Evolutionary conservation across 2,888 invertebrate genomes (phyloP), one percentile per base, ranked within the genome.

Genomic region (Zele albiditarsus): DNA sequence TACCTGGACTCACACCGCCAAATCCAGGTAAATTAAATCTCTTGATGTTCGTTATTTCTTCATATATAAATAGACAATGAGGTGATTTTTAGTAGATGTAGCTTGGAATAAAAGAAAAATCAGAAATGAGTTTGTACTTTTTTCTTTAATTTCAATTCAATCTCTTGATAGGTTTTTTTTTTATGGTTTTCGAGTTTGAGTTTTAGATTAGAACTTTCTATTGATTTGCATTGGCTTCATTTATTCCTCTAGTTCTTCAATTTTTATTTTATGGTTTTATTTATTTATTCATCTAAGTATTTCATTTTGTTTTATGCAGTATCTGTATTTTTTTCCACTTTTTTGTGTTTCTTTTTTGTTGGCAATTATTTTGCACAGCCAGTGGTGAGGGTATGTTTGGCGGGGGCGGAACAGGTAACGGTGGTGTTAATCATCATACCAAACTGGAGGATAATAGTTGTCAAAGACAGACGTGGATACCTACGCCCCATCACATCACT

Each of bases 361-460:
- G 83, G 79, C 80, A 80, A 79, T 85, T 85, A 81, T 87, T 85
- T 84, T 82, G 85, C 84, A 84, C 87, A 88, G 88, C 86, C 80
- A 87, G 85, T 84, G 86, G 86, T 83, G 88, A 89, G 84, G 86
- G 86, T 84, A 85, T 88, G 83, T 88, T 87, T 86, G 84, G 85
- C 82, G 84, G 85, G 82, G 84, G 84, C 82, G 86, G 85, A 82
- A 84, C 84, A 80, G 84, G 85, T 81, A 87, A 85, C 83, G 84
- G 82, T 82, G 85, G 82, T 82, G 85, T 83, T 84, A 87, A 88
- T 81, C 84, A 85, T 76, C 87, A 86, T 80, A 83, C 84, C 81
- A 89, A 89, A 84, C 83, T 89, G 83, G 89, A 88, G 79, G 88
- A 88, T 79, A 86, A 82, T 87, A 88, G 84, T 84, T 88, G 88